phyloP scores from a whole-genome alignment of 1,140 invertebrate genomes.

The Drosophila bifasciata region DNA sequence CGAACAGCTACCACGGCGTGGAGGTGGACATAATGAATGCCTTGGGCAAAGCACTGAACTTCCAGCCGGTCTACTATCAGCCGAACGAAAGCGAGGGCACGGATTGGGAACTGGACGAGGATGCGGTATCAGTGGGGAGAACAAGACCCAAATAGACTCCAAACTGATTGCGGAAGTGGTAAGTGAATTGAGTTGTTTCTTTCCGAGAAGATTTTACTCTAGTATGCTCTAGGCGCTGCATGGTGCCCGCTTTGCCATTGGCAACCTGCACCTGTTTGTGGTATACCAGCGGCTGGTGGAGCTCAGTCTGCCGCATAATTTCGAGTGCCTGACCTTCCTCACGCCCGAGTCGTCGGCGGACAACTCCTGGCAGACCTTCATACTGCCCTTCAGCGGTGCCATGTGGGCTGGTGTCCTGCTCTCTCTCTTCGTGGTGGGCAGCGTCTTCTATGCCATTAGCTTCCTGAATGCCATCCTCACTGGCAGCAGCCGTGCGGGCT shows the following conservation, averaged over 20 bases:
- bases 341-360: conserved; percentile 91
- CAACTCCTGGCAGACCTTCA: conserved; percentile 92
- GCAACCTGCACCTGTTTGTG: conserved; percentile 90
- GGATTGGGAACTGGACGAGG: conserved; percentile 87
- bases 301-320: conserved; percentile 90
- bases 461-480: conserved; percentile 59
- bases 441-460: conserved; percentile 71
- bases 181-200: not conserved
- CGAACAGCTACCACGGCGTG: conserved; percentile 85
- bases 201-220: not conserved
- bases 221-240: conserved; percentile 77
- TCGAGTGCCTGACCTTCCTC: conserved; percentile 92
- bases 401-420: conserved; percentile 80
- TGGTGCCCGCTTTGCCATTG: conserved; percentile 90
- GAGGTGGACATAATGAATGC: conserved; percentile 89
- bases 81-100: conserved; percentile 85
- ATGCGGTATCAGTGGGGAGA: conserved; percentile 46
- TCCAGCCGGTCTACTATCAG: conserved; percentile 87
- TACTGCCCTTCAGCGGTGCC: conserved; percentile 88
- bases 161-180: conserved; percentile 90
- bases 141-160: conserved; percentile 57
- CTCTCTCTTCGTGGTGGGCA: conserved; percentile 73
- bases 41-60: conserved; percentile 89
- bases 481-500: conserved; percentile 4
- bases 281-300: conserved; percentile 89